phyloP scores from a whole-genome alignment of 37 sponge, comb jelly and placozoan species.

The Diacarnus erythraeanus region DNA sequence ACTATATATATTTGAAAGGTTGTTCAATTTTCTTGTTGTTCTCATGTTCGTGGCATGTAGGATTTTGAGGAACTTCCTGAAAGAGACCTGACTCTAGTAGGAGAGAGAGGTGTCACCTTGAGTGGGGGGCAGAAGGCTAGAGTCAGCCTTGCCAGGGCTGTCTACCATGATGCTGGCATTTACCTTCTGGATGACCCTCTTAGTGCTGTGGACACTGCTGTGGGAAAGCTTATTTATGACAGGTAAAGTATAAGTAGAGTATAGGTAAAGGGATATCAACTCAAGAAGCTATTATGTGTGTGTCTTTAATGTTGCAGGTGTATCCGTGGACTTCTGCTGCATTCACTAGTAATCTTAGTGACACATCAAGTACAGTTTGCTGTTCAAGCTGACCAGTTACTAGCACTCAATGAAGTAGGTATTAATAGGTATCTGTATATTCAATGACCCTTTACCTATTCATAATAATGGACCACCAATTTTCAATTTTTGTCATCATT shows the following conservation, averaged over 20 bases:
- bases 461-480: no score
- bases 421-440: not conserved
- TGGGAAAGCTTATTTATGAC: slow-evolving; percentile 75
- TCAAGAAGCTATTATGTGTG: no score
- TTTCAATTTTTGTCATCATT: no score
- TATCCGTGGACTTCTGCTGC: slow-evolving; percentile 54
- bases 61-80: slow-evolving; percentile 61
- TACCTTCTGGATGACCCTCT: slow-evolving; percentile 87
- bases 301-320: slow-evolving; percentile 22
- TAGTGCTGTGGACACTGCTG: slow-evolving; percentile 83
- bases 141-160: slow-evolving; percentile 83
- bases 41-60: slow-evolving; percentile 12
- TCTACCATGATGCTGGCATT: slow-evolving; percentile 75
- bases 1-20: no score
- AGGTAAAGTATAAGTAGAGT: no score
- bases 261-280: no score
- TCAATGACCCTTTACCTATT: no score
- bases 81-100: slow-evolving; percentile 86
- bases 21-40: no score
- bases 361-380: slow-evolving; percentile 89
- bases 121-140: slow-evolving; percentile 96
- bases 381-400: slow-evolving; percentile 62
- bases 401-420: slow-evolving; percentile 73
- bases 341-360: slow-evolving; percentile 56
- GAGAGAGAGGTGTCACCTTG: slow-evolving; percentile 90